Base-by-base conservation (phyloP, 2,797 vertebrate species). In the Zalophus californianus region DNA sequence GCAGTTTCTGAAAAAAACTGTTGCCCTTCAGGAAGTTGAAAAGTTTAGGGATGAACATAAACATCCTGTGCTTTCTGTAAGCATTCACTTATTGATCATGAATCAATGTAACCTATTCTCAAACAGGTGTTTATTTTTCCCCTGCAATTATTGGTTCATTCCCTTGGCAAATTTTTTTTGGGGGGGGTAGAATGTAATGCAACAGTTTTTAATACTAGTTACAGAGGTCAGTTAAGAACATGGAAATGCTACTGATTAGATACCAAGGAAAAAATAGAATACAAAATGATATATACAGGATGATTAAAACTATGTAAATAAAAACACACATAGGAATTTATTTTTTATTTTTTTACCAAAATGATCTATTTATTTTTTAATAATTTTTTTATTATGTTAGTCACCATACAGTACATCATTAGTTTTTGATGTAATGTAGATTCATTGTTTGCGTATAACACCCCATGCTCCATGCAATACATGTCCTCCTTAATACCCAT, bases 31-130 rank as follows among this genome's bases (percentile, higher is more conserved):
- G 68, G 27, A 92, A 88, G 64, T 70, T 41, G 89, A 86, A 91
- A 94, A 89, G 72, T 44, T 72, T 64, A 80, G 56, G 23, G 48
- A 56, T 68, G 79, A 90, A 85, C 23, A 35, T 78, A 75, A 96
- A 84, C 23, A 75, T 68, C 41, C 21, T 20, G 3, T 90, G 75
- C 20, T 91, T 96, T 95, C 78, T 79, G 35, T 78, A 91, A 95
- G 52, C 29, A 62, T 38, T 79, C 35, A 44, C 32, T 83, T 83
- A 86, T 0, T 27, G 85, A 70, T 73, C 78, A 66, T 16, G 73
- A 90, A 88, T 86, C 52, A 32, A 5, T 18, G 25, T 35, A 38
- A 95, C 1, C 10, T 12, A 44, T 70, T 80, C 21, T 92, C 85
- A 91, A 86, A 73, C 48, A 82, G 56, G 62, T 83, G 35, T 68